phyloP scores from a whole-genome alignment of 2,113 vertebrate species.

The Pachypanchax playfairii region DNA sequence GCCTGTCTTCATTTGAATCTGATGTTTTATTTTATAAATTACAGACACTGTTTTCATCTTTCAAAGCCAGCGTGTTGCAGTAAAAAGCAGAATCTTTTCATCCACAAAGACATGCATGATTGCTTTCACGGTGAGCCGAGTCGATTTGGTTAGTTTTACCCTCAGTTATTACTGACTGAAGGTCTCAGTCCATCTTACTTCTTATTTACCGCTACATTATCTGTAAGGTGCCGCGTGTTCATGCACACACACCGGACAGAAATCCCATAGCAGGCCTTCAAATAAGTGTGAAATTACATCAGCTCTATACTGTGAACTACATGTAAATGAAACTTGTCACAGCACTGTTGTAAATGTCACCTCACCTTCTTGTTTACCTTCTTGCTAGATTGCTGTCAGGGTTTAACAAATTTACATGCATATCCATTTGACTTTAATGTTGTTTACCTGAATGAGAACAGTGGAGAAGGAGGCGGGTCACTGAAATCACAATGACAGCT shows the following conservation, averaged over 20 bases:
- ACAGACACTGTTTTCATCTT: constrained; percentile 6
- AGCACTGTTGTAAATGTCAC: constrained; percentile 61
- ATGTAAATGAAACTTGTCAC: constrained; percentile 68
- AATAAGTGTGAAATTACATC: constrained; percentile 74
- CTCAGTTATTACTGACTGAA: constrained; percentile 65
- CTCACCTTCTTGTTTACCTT: constrained; percentile 58
- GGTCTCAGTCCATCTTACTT: constrained; percentile 59
- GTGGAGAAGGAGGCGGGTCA: constrained; percentile 13
- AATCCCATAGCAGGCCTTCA: constrained; percentile 49
- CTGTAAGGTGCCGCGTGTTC: constrained; percentile 16
- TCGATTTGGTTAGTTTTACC: constrained; percentile 57
- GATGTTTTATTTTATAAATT: too few species aligned
- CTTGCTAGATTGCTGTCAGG: constrained; percentile 22
- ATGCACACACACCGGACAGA: constrained; percentile 37
- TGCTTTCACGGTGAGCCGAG: constrained; percentile 53
- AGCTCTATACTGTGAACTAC: constrained; percentile 60
- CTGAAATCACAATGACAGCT: constrained; percentile 22
- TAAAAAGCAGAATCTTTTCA: constrained; percentile 47
- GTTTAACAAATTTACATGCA: constrained; percentile 12
- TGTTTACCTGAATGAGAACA: constrained; percentile 33
- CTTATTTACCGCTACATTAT: constrained; percentile 74
- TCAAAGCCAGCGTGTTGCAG: constrained; percentile 18
- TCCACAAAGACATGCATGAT: constrained; percentile 47
- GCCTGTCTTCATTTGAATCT: too few species aligned
- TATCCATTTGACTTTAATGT: constrained; percentile 26